A percentile compares a stretch with the other conserved stretches of the same genome.
These are phyloP conservation scores for Pachyrhynchus sulphureomaculatus DNA, from an alignment of 1,140 invertebrate species.

Conservation along the genomic window DNA sequence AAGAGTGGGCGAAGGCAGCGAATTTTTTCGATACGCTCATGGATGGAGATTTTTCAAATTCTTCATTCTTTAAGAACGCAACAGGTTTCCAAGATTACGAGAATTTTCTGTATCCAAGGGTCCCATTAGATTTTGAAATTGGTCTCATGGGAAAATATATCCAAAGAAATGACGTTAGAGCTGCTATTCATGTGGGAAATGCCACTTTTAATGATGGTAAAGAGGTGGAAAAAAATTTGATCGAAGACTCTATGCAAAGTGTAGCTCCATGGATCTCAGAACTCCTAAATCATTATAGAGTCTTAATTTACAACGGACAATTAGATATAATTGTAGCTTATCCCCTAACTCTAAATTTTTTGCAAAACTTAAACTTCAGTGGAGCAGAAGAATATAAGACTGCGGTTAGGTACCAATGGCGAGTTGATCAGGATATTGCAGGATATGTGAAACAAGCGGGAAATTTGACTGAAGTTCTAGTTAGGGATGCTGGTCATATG, in stretches of 20 bases:
- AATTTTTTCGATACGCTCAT: slow-evolving; percentile 68
- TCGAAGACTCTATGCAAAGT: slow-evolving; percentile 75
- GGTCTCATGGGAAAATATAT: slow-evolving; percentile 58
- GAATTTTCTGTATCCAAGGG: slow-evolving; percentile 63
- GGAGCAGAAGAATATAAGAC: slow-evolving; percentile 62
- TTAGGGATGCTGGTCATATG: slow-evolving; percentile 78
- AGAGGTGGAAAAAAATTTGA: slow-evolving; percentile 62
- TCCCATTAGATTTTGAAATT: slow-evolving; percentile 43
- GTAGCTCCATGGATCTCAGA: slow-evolving; percentile 73
- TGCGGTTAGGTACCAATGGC: slow-evolving; percentile 61
- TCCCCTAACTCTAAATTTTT: slow-evolving; percentile 71
- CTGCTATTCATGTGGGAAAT: slow-evolving; percentile 56
- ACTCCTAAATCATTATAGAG: slow-evolving; percentile 66
- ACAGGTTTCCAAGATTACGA: slow-evolving; percentile 69
- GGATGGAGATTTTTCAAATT: slow-evolving; percentile 58
- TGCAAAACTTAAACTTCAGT: slow-evolving; percentile 65
- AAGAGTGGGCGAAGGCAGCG: slow-evolving; percentile 63
- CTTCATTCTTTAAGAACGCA: slow-evolving; percentile 63
- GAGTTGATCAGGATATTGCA: slow-evolving; percentile 65
- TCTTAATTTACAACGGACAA: slow-evolving; percentile 79
- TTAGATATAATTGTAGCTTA: slow-evolving; percentile 84
- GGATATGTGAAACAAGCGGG: slow-evolving; percentile 70
- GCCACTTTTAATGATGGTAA: slow-evolving; percentile 53
- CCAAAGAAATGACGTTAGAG: slow-evolving; percentile 57
- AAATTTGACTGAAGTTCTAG: slow-evolving; percentile 72